Evolutionary conservation across 2,797 vertebrate genomes (phyloP), one percentile per base, ranked within the genome.

Genomic region (Oreochromis mossambicus): DNA sequence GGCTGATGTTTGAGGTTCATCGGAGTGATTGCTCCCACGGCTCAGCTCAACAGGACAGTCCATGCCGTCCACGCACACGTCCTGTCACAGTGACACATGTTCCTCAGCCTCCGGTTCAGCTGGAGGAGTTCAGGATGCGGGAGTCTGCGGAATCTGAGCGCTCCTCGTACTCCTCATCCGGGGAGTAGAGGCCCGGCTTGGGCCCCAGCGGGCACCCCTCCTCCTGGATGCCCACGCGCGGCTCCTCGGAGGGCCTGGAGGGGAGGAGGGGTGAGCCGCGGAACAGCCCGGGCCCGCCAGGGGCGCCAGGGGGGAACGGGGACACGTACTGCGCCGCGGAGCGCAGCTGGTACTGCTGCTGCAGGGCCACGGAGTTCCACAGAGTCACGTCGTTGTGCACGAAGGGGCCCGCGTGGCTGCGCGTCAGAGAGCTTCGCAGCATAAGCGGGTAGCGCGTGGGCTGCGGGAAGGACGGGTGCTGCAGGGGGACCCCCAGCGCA

Each of bases 321-420:
- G 98, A 97, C 92, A 98, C 96, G 1, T 99, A 99, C 90, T 99
- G 98, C 3, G 95, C 95, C 14, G 95, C 94, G 2, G 98, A 98
- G 34, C 98, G 95, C 81, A 99, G 95, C 95, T 99, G 98, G 94
- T 99, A 99, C 93, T 99, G 98, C 93, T 99, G 98, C 96, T 99
- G 98, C 92, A 99, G 95, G 0, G 98, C 98, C 98, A 99, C 97
- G 88, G 98, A 99, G 94, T 98, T 99, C 98, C 98, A 99, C 89
- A 99, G 94, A 43, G 98, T 98, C 91, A 99, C 97, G 1, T 99
- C 98, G 2, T 97, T 98, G 92, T 97, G 97, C 92, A 99, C 51
- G 92, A 99, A 99, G 0, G 98, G 97, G 78, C 96, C 96, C n/a
- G 95, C 95, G 83, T 97, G 98, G 93, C 96, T 96, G 84, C 98